Evolutionary conservation across 2,113 vertebrate genomes (phyloP).

Genomic region (Tragelaphus scriptus): DNA sequence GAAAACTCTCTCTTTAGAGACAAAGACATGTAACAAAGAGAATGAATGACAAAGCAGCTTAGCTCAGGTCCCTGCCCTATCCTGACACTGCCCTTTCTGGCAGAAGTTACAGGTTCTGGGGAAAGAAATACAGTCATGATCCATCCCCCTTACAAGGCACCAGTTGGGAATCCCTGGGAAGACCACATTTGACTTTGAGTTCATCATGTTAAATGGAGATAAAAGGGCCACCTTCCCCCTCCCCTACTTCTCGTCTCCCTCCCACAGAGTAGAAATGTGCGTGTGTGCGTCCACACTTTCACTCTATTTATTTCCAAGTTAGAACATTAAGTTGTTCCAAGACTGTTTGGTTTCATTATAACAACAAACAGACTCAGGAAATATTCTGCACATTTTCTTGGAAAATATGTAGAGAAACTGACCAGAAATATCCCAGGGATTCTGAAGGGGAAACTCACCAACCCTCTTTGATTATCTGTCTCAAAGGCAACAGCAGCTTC

Average conservation of each 20-base stretch:
- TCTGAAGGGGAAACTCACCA: neutral
- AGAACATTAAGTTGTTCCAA: neutral
- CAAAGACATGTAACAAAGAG: neutral
- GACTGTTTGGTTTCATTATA: neutral
- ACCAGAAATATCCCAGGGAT: neutral
- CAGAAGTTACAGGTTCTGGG: neutral
- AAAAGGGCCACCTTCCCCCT: neutral
- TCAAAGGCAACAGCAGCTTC: neutral
- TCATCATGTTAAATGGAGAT: neutral
- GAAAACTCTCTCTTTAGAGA: neutral
- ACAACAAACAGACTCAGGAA: neutral
- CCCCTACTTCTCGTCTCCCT: neutral
- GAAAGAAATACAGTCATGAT: neutral
- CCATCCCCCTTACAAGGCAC: neutral
- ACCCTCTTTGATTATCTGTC: neutral
- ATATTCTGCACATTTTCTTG: neutral
- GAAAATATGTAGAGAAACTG: neutral
- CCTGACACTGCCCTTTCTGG: neutral
- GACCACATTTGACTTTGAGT: neutral
- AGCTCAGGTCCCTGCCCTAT: neutral
- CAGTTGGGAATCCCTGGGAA: fast-evolving
- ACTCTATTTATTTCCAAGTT: neutral
- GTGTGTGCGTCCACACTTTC: neutral
- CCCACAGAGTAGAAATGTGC: neutral
- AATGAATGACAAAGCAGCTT: fast-evolving